A percentile compares a stretch with the other conserved stretches of the same genome.
Evolutionary conservation across 2,113 vertebrate species (phyloP).

Genomic region (Climacteris rufus): DNA sequence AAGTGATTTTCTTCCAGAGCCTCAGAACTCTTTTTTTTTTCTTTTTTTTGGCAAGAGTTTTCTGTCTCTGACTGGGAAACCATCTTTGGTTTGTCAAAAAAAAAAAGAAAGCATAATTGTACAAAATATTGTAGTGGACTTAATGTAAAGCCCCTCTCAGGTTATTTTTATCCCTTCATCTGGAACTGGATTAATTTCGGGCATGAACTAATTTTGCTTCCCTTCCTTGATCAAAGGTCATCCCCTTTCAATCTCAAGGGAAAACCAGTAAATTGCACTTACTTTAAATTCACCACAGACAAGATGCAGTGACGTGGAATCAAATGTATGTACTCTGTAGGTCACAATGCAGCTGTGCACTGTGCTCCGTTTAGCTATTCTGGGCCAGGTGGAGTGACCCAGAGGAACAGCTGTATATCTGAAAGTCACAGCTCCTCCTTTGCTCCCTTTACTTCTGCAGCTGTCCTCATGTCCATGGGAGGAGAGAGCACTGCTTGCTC

Average conservation of each 20-base stretch:
- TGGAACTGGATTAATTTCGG: too few relatives aligned
- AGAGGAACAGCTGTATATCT: background rate
- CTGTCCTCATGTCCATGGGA: rapidly evolving
- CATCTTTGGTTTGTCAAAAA: background rate
- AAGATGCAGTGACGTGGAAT: background rate
- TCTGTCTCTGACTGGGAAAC: background rate
- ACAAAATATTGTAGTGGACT: background rate
- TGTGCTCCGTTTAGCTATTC: background rate
- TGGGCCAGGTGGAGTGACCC: background rate
- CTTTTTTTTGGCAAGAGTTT: background rate
- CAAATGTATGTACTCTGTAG: background rate
- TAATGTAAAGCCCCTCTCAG: background rate
- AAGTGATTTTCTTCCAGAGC: background rate
- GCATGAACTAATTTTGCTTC: slow-evolving; percentile 4
- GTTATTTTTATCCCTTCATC: background rate
- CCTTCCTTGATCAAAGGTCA: background rate
- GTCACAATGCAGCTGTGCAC: background rate
- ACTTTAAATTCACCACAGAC: background rate
- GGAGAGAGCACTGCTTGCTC: background rate
- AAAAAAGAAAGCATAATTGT: background rate
- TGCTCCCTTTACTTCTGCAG: background rate
- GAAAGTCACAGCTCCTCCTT: background rate
- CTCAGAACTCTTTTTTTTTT: background rate
- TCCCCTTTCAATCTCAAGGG: background rate
- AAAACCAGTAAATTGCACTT: background rate